Evolutionary conservation across 2,888 invertebrate species (phyloP).

Genomic region (Punctoribates punctum): DNA sequence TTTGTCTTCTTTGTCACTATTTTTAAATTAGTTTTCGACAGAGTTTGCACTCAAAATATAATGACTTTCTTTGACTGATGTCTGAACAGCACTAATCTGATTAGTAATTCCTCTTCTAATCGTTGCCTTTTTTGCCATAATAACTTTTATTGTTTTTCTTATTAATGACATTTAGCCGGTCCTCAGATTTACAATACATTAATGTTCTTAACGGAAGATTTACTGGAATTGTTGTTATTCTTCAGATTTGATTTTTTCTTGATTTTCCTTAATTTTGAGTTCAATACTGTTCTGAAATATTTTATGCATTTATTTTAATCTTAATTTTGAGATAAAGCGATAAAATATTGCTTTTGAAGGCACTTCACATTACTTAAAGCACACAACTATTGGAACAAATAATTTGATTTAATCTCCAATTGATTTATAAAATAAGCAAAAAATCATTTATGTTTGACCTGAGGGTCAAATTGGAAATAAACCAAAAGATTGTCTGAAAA

Average conservation of each 20-base stretch:
- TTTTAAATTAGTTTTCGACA: not conserved
- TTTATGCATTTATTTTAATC: too few species aligned
- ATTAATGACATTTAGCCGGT: not conserved
- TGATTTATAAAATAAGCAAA: slow-evolving; percentile 25
- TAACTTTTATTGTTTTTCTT: not conserved
- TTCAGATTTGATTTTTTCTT: too few species aligned
- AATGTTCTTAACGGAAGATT: too few species aligned
- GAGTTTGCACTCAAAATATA: not conserved
- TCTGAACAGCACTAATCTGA: slow-evolving; percentile 9
- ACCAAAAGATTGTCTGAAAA: not conserved
- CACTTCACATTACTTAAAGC: not conserved
- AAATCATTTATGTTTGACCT: slow-evolving; percentile 10
- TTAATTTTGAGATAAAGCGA: slow-evolving; percentile 7
- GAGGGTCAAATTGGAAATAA: slow-evolving; percentile 2
- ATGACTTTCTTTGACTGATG: slow-evolving; percentile 5
- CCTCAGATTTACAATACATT: too few species aligned
- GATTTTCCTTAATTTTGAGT: too few species aligned
- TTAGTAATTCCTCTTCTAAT: slow-evolving; percentile 23
- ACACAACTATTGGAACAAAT: slow-evolving; percentile 10
- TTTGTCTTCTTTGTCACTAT: slow-evolving; percentile 11
- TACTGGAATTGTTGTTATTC: too few species aligned
- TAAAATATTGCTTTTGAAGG: not conserved
- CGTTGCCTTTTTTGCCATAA: slow-evolving; percentile 23
- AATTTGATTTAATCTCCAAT: slow-evolving; percentile 29
- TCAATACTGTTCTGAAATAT: not conserved